phyloP scores from a whole-genome alignment of 2,797 vertebrate species.

The Muscicapa striata region DNA sequence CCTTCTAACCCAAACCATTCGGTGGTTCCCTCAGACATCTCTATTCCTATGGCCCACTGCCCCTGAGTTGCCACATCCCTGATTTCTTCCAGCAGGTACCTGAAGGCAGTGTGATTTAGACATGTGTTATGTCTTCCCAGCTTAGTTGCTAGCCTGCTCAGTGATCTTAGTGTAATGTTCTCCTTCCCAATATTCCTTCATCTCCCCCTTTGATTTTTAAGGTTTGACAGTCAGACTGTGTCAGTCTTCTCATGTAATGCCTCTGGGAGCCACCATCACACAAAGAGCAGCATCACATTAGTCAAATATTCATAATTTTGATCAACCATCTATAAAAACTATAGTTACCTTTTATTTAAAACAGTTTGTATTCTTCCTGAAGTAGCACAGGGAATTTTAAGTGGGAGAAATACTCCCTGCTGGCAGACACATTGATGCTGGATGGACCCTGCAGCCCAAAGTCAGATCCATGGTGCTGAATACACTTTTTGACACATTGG shows the following conservation, averaged over 20 bases:
- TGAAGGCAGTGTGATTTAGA: not conserved
- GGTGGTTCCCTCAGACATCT: not conserved
- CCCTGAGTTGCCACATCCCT: fast-evolving
- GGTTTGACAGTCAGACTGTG: not conserved
- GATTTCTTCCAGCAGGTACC: not conserved
- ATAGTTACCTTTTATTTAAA: not conserved
- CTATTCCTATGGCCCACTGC: fast-evolving
- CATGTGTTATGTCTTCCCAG: not conserved
- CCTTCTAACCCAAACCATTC: not conserved
- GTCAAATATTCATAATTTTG: not conserved
- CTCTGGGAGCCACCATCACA: not conserved
- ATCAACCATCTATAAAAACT: not conserved
- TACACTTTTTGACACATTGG: not conserved
- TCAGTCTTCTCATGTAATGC: not conserved
- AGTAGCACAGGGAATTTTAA: not conserved
- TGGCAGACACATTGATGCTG: not conserved
- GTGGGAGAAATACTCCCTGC: not conserved
- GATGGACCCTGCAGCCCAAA: not conserved
- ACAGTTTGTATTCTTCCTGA: not conserved
- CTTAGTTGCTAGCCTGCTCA: not conserved
- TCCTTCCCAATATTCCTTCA: not conserved
- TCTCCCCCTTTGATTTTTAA: not conserved
- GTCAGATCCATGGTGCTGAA: not conserved
- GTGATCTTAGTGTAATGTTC: not conserved
- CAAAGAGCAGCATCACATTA: not conserved